Evolutionary conservation across 64 coral and sea anemone genomes (phyloP), one percentile per base, ranked within the genome.

Genomic region (Porites australiensis): DNA sequence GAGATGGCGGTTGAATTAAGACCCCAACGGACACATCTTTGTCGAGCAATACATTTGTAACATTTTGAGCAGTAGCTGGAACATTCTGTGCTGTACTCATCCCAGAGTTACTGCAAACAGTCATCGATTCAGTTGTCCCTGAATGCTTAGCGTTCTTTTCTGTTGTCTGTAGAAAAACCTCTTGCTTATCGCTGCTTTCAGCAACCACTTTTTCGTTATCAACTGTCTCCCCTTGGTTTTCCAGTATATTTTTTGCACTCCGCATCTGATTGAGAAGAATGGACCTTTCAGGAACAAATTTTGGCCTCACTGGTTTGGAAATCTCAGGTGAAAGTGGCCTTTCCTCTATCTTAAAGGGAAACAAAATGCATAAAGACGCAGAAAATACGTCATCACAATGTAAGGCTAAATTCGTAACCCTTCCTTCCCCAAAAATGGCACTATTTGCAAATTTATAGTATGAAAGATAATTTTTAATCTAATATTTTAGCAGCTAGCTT

Each of bases 271-370:
- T 81, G 5, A 16, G 12, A 2, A 58, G 15, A 6, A 44, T 16
- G 21, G 78, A 45, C 57, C 63, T 44, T 5, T 59, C 22, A 63
- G 78, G 4, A 44, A 61, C 4, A 15, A 23, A 81, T 14, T 22
- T 43, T 18, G 23, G 3, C 55, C 14, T 81, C 6, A 63, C 47
- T 63, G 57, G 57, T 55, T 81, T 81, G 57, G 55, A 59, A 81
- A 81, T 81, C 44, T 81, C 55, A 37, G 78, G 55, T 44, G 78
- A 62, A 12, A 45, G 13, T 62, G 78, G 13, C 78, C 78, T 60
- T 81, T 81, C 55, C 18, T 60, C 55, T 58, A 81, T 22, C 78
- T 81, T 62, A 62, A 81, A 63, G 16, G 8, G 6, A 16, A 45
- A 44, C 15, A 7, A 43, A 58, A 14, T 3, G 47, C 48, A 76